Evolutionary conservation across 2,888 invertebrate species (phyloP).

Genomic region (Neoscelio sp.): DNA sequence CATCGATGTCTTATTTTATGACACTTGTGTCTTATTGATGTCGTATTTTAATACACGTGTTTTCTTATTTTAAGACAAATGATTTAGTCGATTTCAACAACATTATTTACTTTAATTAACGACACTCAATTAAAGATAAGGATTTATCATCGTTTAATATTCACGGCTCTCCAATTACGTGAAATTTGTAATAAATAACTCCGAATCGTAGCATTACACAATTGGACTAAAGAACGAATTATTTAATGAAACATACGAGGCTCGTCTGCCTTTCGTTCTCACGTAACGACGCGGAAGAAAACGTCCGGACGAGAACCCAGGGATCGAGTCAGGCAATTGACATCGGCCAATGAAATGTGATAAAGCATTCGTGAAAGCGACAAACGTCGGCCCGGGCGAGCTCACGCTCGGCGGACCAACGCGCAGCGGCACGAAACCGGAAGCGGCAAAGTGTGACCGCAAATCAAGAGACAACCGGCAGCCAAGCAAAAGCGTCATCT

Average conservation of each 20-base stretch:
- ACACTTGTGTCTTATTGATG: too few relatives aligned
- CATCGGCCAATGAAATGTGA: constrained; percentile 48
- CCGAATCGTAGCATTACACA: not conserved
- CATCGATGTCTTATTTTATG: too few relatives aligned
- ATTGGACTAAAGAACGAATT: constrained; percentile 22
- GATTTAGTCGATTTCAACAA: not conserved
- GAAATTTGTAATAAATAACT: constrained; percentile 28
- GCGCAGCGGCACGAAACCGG: constrained; percentile 74
- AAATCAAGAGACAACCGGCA: constrained; percentile 39
- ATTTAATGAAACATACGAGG: constrained; percentile 32
- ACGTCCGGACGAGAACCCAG: too few relatives aligned
- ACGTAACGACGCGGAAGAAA: constrained; percentile 63
- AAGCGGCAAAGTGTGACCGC: constrained; percentile 63
- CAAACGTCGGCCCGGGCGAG: constrained; percentile 60
- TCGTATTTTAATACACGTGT: too few relatives aligned
- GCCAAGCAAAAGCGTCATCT: constrained; percentile 33
- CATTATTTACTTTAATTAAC: constrained; percentile 1
- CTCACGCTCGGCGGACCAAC: constrained; percentile 73
- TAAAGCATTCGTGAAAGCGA: constrained; percentile 75
- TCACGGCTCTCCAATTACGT: constrained; percentile 37
- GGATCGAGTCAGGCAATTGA: constrained; percentile 36
- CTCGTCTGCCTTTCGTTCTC: constrained; percentile 59
- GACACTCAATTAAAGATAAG: constrained; percentile 36
- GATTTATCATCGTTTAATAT: constrained; percentile 31
- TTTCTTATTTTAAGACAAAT: too few relatives aligned